Evolutionary conservation across 1,140 invertebrate species (phyloP), one percentile per base, ranked within the genome.

Genomic region (Drosophila kohkoa): DNA sequence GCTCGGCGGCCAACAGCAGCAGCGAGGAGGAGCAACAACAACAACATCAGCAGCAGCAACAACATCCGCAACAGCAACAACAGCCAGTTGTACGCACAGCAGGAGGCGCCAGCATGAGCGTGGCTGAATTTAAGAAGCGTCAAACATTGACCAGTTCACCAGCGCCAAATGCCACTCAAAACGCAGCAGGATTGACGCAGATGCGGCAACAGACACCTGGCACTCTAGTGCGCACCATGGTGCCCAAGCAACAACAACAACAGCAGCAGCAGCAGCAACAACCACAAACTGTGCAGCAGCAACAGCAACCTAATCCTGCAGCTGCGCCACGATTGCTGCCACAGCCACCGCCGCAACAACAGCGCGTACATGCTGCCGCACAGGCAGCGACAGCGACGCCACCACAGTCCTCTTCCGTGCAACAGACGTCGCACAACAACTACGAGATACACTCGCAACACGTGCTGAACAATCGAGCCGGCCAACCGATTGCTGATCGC

Each of bases 401-500:
- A 1, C 46, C 68, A 5, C 81, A 85, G 6, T 55, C 73, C 2
- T 91, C 89, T 3, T 90, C 88, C 0, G 91, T 91, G 48, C 82
- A 91, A 20, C 85, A 89, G 32, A 92, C 91, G 0, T 91, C 91
- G 32, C 91, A 92, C 51, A 92, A 92, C 48, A 92, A 92, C 62
- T 92, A 91, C 54, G 91, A 92, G 52, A 92, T 92, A 13, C 91
- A 92, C 38, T 92, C 91, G 0, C 91, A 92, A 13, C 91, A 92
- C 10, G 91, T 92, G 1, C 67, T 92, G 0, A 91, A 92, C 41
- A 92, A 92, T 72, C 86, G 91, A 0, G 81, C 75, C 0, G 75
- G 77, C 3, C 83, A 88, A 20, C 72, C 74, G 3, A 91, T 92
- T 20, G 82, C 88, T 2, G 91, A 92, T 49, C 78, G 86, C 1